Evolutionary conservation across 2,113 vertebrate species (phyloP).

Genomic region (Coregonus clupeaformis): DNA sequence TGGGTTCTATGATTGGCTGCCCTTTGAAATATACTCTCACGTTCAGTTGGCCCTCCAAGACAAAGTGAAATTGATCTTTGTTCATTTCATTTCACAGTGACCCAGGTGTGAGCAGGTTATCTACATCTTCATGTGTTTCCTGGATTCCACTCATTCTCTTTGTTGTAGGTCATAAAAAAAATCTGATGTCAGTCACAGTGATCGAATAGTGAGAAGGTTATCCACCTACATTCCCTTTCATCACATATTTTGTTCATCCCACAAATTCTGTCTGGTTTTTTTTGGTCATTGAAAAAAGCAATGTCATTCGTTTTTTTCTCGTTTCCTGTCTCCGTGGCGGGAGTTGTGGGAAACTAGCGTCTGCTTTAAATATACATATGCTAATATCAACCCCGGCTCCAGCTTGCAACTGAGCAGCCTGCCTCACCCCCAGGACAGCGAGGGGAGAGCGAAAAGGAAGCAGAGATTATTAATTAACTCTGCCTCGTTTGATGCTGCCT

Average conservation of each 20-base stretch:
- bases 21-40: background rate
- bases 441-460: constrained; percentile 66
- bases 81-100: background rate
- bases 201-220: too few relatives aligned
- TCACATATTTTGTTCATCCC: too few relatives aligned
- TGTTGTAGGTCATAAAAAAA: too few relatives aligned
- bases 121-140: background rate
- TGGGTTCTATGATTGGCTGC: background rate
- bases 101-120: background rate
- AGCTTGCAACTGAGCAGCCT: constrained; percentile 65
- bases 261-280: background rate
- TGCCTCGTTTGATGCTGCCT: constrained; percentile 63
- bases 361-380: constrained; percentile 63
- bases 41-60: background rate
- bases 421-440: constrained; percentile 62
- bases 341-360: constrained; percentile 36
- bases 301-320: too few relatives aligned
- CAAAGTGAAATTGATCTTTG: background rate
- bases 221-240: too few relatives aligned
- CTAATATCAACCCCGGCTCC: constrained; percentile 51
- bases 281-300: constrained; percentile 33
- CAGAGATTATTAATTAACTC: constrained; percentile 72
- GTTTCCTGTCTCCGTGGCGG: constrained; percentile 42
- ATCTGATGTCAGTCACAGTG: too few relatives aligned
- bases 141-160: background rate